These are phyloP conservation scores for Danaus plexippus DNA, from an alignment of 1,140 invertebrate genomes.

Conservation along the genomic window DNA sequence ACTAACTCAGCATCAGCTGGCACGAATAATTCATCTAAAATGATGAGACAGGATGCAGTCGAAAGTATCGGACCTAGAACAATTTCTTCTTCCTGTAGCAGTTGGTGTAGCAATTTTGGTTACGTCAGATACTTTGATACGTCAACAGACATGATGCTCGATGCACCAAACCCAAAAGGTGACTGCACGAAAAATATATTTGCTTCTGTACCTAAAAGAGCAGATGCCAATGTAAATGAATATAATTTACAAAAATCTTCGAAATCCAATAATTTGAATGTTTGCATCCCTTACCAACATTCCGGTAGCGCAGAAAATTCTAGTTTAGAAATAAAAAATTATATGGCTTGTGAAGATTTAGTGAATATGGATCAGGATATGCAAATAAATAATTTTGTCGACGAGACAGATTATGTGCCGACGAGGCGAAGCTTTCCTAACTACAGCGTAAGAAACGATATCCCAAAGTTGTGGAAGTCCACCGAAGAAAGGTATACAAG, in stretches of 20 bases:
- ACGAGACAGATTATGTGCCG: conserved; percentile 49
- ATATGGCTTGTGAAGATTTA: conserved; percentile 77
- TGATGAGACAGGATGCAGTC: conserved; percentile 74
- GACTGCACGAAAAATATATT: conserved; percentile 66
- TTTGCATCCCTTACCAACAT: conserved; percentile 46
- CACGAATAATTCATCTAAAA: conserved; percentile 41
- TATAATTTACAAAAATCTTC: conserved; percentile 30
- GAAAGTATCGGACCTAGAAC: conserved; percentile 58
- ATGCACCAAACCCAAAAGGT: conserved; percentile 33
- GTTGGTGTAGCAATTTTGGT: conserved; percentile 74
- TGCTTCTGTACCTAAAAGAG: conserved; percentile 16
- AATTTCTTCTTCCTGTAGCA: conserved; percentile 58
- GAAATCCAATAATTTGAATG: conserved; percentile 24
- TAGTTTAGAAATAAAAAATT: conserved; percentile 70
- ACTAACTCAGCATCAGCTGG: conserved; percentile 39
- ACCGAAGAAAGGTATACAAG: conserved; percentile 48
- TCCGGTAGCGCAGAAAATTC: conserved; percentile 75
- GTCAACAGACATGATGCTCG: conserved; percentile 40
- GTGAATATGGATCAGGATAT: conserved; percentile 74
- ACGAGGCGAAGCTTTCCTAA: conserved; percentile 58
- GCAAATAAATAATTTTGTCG: conserved; percentile 52
- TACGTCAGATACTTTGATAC: conserved; percentile 76
- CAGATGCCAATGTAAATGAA: conserved; percentile 15
- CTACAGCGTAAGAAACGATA: conserved; percentile 39
- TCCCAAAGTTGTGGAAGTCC: conserved; percentile 58